Percentiles rank a stretch among this genome's conserved stretches.
Evolutionary conservation across 2,888 invertebrate species (phyloP).

Genomic region (Amphipoea lucens): DNA sequence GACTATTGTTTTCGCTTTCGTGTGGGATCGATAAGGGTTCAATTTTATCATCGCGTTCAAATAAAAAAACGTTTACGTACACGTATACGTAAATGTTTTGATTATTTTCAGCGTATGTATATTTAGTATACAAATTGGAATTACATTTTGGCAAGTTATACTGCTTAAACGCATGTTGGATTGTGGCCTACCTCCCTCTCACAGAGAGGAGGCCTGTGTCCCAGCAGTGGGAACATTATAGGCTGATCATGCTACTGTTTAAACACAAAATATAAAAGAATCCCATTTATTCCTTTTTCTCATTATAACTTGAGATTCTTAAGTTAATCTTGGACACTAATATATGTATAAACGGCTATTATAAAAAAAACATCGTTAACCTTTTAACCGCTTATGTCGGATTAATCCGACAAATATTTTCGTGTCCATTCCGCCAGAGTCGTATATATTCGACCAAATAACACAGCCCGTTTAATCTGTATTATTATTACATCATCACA

Average conservation of each 20-base stretch:
- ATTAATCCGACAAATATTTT: too few relatives aligned
- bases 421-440: too few relatives aligned
- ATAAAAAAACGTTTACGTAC: background rate
- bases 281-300: background rate
- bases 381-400: too few relatives aligned
- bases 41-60: conserved; percentile 4
- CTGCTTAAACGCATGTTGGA: too few relatives aligned
- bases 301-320: background rate
- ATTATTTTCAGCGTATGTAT: background rate
- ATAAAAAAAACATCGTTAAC: background rate
- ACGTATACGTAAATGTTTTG: background rate
- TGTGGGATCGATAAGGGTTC: background rate
- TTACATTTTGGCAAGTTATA: too few relatives aligned
- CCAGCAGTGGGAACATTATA: too few relatives aligned
- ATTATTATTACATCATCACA: too few relatives aligned
- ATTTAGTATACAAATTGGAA: background rate
- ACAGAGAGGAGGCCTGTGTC: too few relatives aligned
- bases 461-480: too few relatives aligned
- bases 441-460: too few relatives aligned
- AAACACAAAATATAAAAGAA: too few relatives aligned
- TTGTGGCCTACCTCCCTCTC: too few relatives aligned
- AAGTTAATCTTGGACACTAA: background rate
- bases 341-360: background rate
- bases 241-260: background rate
- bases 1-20: conserved; percentile 19